A percentile compares a stretch with the other conserved stretches of the same genome.
These are phyloP conservation scores for Microplitis mediator DNA, from an alignment of 1,140 invertebrate genomes.

Conservation along the genomic window DNA sequence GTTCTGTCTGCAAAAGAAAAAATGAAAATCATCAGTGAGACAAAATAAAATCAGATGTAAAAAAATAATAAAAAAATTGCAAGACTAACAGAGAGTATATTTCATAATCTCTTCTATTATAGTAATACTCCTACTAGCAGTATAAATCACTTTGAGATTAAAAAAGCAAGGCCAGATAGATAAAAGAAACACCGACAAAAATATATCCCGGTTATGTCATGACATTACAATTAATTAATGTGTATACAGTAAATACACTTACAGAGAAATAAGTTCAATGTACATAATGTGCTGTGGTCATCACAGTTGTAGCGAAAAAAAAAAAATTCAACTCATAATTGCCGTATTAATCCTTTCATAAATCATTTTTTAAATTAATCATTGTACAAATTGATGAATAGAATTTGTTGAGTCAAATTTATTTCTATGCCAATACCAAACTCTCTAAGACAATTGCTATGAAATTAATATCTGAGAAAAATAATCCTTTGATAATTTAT, in stretches of 20 bases:
- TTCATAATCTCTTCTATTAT: not conserved
- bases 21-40: not conserved
- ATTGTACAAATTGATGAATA: too few species aligned
- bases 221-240: not conserved
- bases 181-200: not conserved
- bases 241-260: not conserved
- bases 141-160: not conserved
- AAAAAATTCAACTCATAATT: too few species aligned
- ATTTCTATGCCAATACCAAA: too few species aligned
- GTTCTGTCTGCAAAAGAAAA: constrained; percentile 77
- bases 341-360: too few species aligned
- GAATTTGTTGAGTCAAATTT: too few species aligned
- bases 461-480: too few species aligned
- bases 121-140: too few species aligned
- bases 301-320: not conserved
- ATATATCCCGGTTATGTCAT: not conserved
- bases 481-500: too few species aligned
- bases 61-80: not conserved
- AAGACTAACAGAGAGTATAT: not conserved
- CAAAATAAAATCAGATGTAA: not conserved
- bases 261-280: not conserved
- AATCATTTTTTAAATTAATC: too few species aligned
- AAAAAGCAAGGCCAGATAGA: not conserved
- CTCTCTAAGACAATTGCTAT: too few species aligned
- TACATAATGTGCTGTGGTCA: not conserved